A percentile compares a stretch with the other conserved stretches of the same genome.
Conservation (phyloP, 2,797 vertebrate species). For the Luscinia luscinia region DNA sequence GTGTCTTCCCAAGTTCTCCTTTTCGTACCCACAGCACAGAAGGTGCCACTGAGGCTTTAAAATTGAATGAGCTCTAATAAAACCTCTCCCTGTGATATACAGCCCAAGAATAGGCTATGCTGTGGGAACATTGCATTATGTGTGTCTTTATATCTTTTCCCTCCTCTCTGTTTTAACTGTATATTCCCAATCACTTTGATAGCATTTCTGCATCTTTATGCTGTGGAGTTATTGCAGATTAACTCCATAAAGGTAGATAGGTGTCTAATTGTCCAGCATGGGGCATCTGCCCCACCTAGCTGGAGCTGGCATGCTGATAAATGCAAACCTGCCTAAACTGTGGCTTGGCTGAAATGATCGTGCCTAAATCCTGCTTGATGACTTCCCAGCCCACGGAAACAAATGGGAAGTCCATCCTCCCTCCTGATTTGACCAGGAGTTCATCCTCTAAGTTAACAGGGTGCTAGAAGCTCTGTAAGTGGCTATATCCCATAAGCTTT, state of each 20-base stretch:
- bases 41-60: conserved; percentile 57
- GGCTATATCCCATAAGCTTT: conserved; percentile 4
- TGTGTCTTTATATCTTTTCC: background rate
- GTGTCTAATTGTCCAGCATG: background rate
- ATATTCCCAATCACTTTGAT: background rate
- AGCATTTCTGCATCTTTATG: background rate
- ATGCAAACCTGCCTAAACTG: background rate
- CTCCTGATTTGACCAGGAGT: background rate
- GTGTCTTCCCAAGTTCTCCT: background rate
- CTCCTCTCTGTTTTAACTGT: background rate
- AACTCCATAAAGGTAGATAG: background rate
- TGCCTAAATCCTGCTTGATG: background rate
- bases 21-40: background rate
- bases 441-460: background rate
- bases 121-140: background rate
- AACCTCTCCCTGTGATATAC: background rate
- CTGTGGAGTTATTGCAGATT: background rate
- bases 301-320: background rate
- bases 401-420: background rate
- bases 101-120: background rate
- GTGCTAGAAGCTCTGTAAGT: background rate
- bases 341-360: background rate
- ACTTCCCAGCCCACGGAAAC: background rate
- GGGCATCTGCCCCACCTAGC: background rate
- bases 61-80: conserved; percentile 54